Evolutionary conservation across 2,888 invertebrate species (phyloP).

Genomic region (Caenorhabditis sinica): DNA sequence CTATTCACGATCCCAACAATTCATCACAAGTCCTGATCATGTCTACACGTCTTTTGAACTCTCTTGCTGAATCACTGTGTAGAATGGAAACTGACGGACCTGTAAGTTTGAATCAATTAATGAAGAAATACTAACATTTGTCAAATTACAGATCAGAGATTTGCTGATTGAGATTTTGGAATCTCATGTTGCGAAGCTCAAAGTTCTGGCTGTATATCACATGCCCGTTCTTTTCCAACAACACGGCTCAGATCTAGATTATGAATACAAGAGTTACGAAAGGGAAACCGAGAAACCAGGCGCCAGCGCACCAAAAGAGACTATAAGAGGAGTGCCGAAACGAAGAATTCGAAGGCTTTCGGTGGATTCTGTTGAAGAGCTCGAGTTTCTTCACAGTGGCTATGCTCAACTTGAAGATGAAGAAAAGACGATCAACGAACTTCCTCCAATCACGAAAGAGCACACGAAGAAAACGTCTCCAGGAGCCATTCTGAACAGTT

Average conservation of each 20-base stretch:
- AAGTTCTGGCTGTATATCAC: conserved; percentile 95
- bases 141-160: conserved; percentile 87
- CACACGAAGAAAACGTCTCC: conserved; percentile 56
- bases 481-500: conserved; percentile 53
- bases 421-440: background rate
- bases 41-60: conserved; percentile 93
- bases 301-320: conserved; percentile 41
- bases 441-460: conserved; percentile 57
- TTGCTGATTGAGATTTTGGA: conserved; percentile 94
- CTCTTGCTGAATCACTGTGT: conserved; percentile 95
- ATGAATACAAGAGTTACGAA: conserved; percentile 53
- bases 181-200: conserved; percentile 96
- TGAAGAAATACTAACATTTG: too few species aligned
- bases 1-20: conserved; percentile 96
- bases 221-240: conserved; percentile 86
- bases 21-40: conserved; percentile 94
- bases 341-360: conserved; percentile 49
- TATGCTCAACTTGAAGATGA: background rate
- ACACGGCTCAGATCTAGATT: conserved; percentile 57
- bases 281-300: conserved; percentile 39
- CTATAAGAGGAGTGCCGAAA: conserved; percentile 46
- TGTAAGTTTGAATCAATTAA: too few species aligned
- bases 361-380: conserved; percentile 63
- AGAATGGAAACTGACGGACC: conserved; percentile 85
- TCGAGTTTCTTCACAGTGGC: conserved; percentile 29